Evolutionary conservation across 1,140 invertebrate species (phyloP).

Genomic region (Colletes gigas): DNA sequence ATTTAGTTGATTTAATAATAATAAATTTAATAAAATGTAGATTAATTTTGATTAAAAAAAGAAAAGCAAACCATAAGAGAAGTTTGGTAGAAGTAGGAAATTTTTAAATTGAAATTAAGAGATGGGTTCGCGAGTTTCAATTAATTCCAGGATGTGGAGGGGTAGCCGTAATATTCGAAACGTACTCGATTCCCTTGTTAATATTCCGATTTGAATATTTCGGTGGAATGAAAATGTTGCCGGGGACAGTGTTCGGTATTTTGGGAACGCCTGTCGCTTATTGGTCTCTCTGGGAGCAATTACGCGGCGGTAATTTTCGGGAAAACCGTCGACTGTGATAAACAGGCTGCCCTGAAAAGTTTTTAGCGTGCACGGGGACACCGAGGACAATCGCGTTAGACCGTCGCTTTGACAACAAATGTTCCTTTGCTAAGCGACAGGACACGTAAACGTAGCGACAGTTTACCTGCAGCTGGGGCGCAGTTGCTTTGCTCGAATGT

Average conservation of each 20-base stretch:
- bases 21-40: too few species aligned
- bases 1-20: too few species aligned
- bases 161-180: neutral
- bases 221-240: neutral
- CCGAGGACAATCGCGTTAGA: constrained; percentile 28
- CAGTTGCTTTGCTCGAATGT: neutral
- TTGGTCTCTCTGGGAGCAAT: constrained; percentile 52
- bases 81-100: too few species aligned
- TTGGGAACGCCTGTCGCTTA: neutral
- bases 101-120: too few species aligned
- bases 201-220: constrained; percentile 2
- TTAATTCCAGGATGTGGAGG: neutral
- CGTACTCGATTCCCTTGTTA: neutral
- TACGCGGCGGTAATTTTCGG: constrained; percentile 50
- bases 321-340: constrained; percentile 2
- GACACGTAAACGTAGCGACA: neutral
- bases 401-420: constrained; percentile 26
- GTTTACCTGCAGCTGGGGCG: neutral
- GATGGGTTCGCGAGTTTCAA: neutral
- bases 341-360: constrained; percentile 31
- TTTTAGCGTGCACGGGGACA: constrained; percentile 14
- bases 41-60: too few species aligned
- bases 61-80: too few species aligned
- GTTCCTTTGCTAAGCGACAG: neutral
- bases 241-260: neutral